phyloP scores from a whole-genome alignment of 2,797 vertebrate genomes.

The Rhinichthys osculus region DNA sequence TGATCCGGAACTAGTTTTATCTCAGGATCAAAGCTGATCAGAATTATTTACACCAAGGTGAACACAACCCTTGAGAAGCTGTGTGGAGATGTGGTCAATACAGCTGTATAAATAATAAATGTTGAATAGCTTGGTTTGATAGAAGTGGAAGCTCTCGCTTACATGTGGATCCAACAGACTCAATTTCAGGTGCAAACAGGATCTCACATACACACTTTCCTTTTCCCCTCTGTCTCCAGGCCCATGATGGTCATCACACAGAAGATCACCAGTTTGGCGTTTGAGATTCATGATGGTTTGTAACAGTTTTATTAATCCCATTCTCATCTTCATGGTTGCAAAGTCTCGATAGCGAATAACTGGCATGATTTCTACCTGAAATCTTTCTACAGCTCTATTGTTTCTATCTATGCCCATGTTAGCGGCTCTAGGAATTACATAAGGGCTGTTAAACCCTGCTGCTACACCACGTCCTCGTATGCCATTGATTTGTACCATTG shows the following conservation, averaged over 20 bases:
- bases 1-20: background rate
- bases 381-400: background rate
- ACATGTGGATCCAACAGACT: background rate
- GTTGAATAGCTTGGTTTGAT: background rate
- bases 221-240: slow-evolving; percentile 67
- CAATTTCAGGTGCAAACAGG: background rate
- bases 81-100: slow-evolving; percentile 6
- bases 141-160: background rate
- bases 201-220: background rate
- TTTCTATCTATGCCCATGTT: background rate
- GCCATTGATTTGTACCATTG: slow-evolving; percentile 29
- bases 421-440: slow-evolving; percentile 22
- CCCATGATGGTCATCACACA: slow-evolving; percentile 99
- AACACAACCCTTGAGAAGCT: background rate
- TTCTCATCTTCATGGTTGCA: background rate
- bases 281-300: slow-evolving; percentile 97
- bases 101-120: slow-evolving; percentile 5
- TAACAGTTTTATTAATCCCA: slow-evolving; percentile 5
- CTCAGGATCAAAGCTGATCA: background rate
- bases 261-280: slow-evolving; percentile 98
- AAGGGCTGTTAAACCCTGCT: slow-evolving; percentile 16
- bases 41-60: background rate
- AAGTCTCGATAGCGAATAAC: background rate
- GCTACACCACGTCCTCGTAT: background rate
- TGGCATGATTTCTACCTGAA: background rate